Percentiles rank a stretch among this genome's conserved stretches.
These are phyloP conservation scores for Homalodisca vitripennis DNA, from an alignment of 1,140 invertebrate species.

Conservation along the genomic window DNA sequence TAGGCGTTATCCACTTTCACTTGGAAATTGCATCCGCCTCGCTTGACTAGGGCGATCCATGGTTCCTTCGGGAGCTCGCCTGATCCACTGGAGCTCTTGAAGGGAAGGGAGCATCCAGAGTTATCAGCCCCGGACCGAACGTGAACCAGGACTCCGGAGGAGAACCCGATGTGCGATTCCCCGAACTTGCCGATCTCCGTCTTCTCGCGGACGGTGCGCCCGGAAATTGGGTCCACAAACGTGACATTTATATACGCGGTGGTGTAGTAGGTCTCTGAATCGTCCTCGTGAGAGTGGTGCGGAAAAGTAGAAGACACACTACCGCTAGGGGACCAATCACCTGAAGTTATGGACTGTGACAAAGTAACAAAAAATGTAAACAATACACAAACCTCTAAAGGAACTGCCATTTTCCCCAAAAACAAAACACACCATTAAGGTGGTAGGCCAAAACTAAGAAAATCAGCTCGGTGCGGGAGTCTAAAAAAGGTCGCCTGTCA, in stretches of 20 bases:
- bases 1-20: conserved; percentile 72
- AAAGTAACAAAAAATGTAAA: not conserved
- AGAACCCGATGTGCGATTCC: conserved; percentile 59
- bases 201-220: conserved; percentile 42
- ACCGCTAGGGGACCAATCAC: conserved; percentile 17
- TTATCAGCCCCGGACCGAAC: conserved; percentile 58
- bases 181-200: conserved; percentile 67
- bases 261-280: conserved; percentile 43
- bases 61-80: conserved; percentile 52
- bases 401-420: not conserved
- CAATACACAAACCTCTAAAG: not conserved
- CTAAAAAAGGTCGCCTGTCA: too few relatives aligned
- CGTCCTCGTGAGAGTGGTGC: conserved; percentile 29
- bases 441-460: not conserved
- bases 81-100: conserved; percentile 37
- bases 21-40: conserved; percentile 73
- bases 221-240: conserved; percentile 43
- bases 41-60: conserved; percentile 73
- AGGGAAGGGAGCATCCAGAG: conserved; percentile 62
- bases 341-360: conserved; percentile 2
- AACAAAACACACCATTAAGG: not conserved
- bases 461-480: too few relatives aligned
- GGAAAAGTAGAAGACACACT: not conserved
- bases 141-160: conserved; percentile 59
- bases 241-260: conserved; percentile 48